Base-by-base conservation (phyloP, 2,888 invertebrate genomes). In the Tillus elongatus region DNA sequence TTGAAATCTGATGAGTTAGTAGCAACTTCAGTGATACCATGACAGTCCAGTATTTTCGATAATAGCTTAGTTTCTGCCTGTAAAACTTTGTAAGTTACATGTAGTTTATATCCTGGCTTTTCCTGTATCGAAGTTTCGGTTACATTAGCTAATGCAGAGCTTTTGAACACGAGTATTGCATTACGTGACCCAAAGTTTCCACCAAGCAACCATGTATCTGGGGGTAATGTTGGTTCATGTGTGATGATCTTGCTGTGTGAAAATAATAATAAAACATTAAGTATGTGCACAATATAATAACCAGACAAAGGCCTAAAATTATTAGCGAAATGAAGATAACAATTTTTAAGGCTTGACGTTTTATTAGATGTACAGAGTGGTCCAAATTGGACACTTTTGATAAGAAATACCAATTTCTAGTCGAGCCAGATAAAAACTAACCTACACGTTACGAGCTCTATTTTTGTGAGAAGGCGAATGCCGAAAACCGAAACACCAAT, bases 1-100 rank as follows among this genome's bases (percentile, higher is more conserved):
- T 89, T 93, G 65, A 83, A 93, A 58, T 80, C 78, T 14, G 72
- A 68, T 37, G 77, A 77, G 58, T 84, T 84, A 38, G 81, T 79
- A 37, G 77, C 54, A 11, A 79, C 75, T 66, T 88, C 88, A 32
- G 68, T 69, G 13, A 88, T 68, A 1, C 88, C 88, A 58, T 88
- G 88, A 6, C 83, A 79, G 54, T 80, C 76, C 10, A 88, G 73
- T 35, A 88, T 64, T 46, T 83, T 78, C 42, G 79, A 75, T 33
- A 88, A 69, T 26, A 88, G 70, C 60, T 82, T 85, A 0, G 87
- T 85, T 64, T 88, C 87, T 3, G 86, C 83, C 63, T 87, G 85
- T 44, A 81, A 74, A 44, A 64, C 65, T 63, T 85, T 87, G 64
- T 85, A 88, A 1, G 82, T 81, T 56, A 86, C 79, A 56, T 81